Conservation (phyloP, 2,797 vertebrate species). For the Peromyscus nudipes region DNA sequence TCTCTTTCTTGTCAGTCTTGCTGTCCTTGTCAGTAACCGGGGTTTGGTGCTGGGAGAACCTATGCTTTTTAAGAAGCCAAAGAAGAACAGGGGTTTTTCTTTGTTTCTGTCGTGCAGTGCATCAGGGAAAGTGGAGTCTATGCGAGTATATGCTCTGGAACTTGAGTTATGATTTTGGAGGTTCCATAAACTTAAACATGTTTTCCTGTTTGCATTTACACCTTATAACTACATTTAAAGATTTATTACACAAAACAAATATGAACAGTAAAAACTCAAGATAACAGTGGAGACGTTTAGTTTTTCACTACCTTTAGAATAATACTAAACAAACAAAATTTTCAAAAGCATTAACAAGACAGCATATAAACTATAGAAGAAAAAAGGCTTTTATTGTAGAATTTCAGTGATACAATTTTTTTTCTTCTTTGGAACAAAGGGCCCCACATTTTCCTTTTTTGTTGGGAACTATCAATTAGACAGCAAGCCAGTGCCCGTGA, state of each 20-base stretch:
- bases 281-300: not conserved
- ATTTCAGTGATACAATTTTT: not conserved
- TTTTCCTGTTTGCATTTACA: conserved; percentile 4
- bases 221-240: not conserved
- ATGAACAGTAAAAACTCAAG: not conserved
- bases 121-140: not conserved
- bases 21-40: not conserved
- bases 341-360: not conserved
- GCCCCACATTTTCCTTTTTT: not conserved
- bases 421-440: not conserved
- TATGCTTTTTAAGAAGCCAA: not conserved
- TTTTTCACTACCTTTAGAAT: conserved; percentile 52
- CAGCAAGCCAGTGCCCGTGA: no score
- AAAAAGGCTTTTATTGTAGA: not conserved
- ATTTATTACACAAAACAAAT: not conserved
- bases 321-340: not conserved
- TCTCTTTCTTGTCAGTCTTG: not conserved
- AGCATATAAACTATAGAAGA: not conserved
- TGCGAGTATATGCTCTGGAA: not conserved
- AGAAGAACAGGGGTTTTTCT: not conserved
- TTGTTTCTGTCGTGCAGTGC: not conserved
- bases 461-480: not conserved
- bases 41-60: not conserved
- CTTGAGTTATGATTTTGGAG: not conserved
- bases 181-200: not conserved